Conservation (phyloP, 2,797 vertebrate species). For the Lycodopsis pacificus region DNA sequence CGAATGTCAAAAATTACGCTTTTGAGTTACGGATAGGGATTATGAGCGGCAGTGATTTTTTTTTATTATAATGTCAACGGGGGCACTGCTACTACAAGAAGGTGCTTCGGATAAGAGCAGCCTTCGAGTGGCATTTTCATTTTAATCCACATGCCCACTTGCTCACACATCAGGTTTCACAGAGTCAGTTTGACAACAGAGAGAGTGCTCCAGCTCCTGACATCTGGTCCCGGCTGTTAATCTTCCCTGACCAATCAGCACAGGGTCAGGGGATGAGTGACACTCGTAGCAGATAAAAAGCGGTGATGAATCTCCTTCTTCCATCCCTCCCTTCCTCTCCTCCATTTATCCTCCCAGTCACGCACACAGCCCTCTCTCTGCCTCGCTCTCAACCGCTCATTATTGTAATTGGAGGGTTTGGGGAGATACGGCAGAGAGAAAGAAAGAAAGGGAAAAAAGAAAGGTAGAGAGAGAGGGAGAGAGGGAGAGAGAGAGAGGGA, state of each 20-base stretch:
- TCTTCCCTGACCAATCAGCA: conserved; percentile 72
- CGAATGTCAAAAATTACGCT: no score
- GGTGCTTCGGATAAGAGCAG: conserved; percentile 36
- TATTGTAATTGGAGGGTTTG: conserved; percentile 86
- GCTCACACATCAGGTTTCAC: conserved; percentile 53
- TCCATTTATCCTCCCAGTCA: conserved; percentile 69
- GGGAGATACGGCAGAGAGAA: conserved; percentile 69
- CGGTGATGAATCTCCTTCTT: conserved; percentile 61
- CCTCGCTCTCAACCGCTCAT: conserved; percentile 81
- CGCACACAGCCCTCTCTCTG: conserved; percentile 65
- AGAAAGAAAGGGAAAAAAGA: conserved; percentile 23
- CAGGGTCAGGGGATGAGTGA: conserved; percentile 66
- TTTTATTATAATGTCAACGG: not conserved
- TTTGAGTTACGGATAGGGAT: not conserved
- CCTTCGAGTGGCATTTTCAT: conserved; percentile 53
- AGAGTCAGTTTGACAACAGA: conserved; percentile 56
- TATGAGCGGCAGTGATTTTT: conserved; percentile 2
- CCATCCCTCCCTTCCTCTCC: conserved; percentile 16
- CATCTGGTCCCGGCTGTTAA: conserved; percentile 74
- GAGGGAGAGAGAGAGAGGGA: conserved; percentile 38
- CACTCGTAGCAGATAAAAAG: conserved; percentile 70
- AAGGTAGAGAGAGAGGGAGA: conserved; percentile 41
- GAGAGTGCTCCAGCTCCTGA: conserved; percentile 59
- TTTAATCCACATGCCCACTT: conserved; percentile 59
- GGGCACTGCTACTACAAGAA: not conserved